Evolutionary conservation across 2,888 invertebrate species (phyloP).

Genomic region (Aromia moschata): DNA sequence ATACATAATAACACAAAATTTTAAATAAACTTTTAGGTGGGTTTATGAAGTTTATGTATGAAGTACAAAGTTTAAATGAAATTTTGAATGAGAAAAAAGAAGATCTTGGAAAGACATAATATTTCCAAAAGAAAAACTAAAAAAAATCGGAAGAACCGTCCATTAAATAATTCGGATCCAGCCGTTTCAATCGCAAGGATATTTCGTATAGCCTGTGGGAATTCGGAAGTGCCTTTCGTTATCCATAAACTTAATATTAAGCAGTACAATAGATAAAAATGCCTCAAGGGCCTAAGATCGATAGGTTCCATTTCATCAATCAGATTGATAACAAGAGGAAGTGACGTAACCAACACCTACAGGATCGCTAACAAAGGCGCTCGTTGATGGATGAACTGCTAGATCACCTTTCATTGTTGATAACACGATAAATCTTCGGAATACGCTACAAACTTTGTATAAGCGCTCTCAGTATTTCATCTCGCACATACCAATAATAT

Average conservation of each 20-base stretch:
- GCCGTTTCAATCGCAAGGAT: too few species aligned
- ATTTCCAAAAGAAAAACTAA: too few species aligned
- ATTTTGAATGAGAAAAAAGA: too few species aligned
- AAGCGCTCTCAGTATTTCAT: conserved; percentile 3
- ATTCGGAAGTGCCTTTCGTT: conserved; percentile 11
- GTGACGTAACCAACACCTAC: conserved; percentile 51
- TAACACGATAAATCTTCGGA: conserved; percentile 42
- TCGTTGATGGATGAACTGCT: conserved; percentile 42
- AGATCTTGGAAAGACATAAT: too few species aligned
- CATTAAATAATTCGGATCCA: too few species aligned
- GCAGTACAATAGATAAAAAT: conserved; percentile 23
- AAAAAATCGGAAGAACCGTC: too few species aligned
- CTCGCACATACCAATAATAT: too few species aligned
- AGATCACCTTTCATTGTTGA: conserved; percentile 42
- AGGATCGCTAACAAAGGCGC: conserved; percentile 46
- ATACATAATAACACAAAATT: too few species aligned
- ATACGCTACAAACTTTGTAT: conserved; percentile 24
- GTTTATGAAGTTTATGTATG: too few species aligned
- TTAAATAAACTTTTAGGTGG: too few species aligned
- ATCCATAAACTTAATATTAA: conserved; percentile 23
- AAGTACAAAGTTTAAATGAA: too few species aligned
- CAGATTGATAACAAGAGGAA: conserved; percentile 54
- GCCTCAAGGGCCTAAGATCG: conserved; percentile 34
- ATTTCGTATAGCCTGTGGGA: conserved; percentile 6
- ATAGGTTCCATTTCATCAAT: conserved; percentile 47